Evolutionary conservation across 2,888 invertebrate genomes (phyloP).

Genomic region (Volucella zonaria): DNA sequence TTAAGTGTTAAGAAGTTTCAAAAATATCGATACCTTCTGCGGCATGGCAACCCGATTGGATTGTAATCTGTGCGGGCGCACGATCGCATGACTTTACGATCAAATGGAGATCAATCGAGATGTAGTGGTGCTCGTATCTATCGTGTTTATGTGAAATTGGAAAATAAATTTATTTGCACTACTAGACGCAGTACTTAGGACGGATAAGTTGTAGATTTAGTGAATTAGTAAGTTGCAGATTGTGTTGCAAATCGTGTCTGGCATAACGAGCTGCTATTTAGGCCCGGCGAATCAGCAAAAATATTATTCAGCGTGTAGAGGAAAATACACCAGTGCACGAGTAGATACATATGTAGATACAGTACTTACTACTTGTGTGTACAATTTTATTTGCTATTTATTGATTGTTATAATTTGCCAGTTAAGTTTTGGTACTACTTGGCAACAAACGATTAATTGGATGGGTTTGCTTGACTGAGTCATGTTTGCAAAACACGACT

Average conservation of each 20-base stretch:
- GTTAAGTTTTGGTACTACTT: too few species aligned
- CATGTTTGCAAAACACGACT: too few species aligned
- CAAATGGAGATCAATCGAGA: constrained; percentile 4
- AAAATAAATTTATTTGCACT: background rate
- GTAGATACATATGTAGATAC: too few species aligned
- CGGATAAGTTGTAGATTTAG: constrained; percentile 12
- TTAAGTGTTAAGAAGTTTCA: constrained; percentile 9
- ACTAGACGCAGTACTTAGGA: too few species aligned
- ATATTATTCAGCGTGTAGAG: background rate
- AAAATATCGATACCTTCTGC: background rate
- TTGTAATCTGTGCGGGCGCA: background rate
- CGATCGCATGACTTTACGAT: constrained; percentile 20
- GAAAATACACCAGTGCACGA: background rate
- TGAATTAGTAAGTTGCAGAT: constrained; percentile 10
- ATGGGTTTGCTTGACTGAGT: too few species aligned
- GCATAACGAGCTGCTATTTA: background rate
- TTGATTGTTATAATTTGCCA: too few species aligned
- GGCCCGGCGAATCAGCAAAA: too few species aligned
- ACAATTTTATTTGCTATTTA: too few species aligned
- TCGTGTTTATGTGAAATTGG: constrained; percentile 17
- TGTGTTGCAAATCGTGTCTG: constrained; percentile 15
- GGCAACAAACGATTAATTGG: too few species aligned
- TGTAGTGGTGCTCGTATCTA: too few species aligned
- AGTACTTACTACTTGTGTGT: too few species aligned
- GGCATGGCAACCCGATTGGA: constrained; percentile 25